These are phyloP conservation scores for Penaeus japonicus DNA, from an alignment of 1,140 invertebrate genomes.

Conservation along the genomic window DNA sequence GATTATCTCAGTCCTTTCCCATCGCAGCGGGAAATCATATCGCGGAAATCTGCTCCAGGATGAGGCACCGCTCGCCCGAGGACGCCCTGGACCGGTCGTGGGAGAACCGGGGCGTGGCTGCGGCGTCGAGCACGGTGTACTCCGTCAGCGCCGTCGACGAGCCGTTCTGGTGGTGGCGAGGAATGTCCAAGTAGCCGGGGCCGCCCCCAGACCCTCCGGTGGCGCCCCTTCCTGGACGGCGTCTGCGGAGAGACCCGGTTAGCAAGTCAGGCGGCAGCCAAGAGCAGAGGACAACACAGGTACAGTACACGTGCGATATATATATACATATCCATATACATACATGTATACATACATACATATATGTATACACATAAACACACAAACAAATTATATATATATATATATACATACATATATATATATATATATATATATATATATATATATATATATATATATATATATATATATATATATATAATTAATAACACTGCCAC, in stretches of 20 bases:
- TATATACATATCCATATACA: too few relatives aligned
- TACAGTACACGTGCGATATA: too few relatives aligned
- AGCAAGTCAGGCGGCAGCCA: background rate
- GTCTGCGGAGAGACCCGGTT: background rate
- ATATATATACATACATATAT: too few relatives aligned
- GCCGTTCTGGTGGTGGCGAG: constrained; percentile 48
- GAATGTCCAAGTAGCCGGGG: constrained; percentile 11
- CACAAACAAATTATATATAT: too few relatives aligned
- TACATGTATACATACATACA: background rate
- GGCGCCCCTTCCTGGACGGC: background rate
- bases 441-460: too few relatives aligned
- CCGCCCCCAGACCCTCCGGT: background rate
- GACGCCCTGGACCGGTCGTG: constrained; percentile 52
- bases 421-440: too few relatives aligned
- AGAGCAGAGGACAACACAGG: too few relatives aligned
- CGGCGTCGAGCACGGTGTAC: constrained; percentile 55
- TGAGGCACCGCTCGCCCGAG: constrained; percentile 56
- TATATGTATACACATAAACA: too few relatives aligned
- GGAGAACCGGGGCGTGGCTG: constrained; percentile 42
- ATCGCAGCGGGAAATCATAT: background rate
- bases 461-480: too few relatives aligned
- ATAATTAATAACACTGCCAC: too few relatives aligned
- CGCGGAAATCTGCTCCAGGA: constrained; percentile 56
- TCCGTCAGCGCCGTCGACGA: constrained; percentile 54
- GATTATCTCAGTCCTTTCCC: too few relatives aligned